phyloP scores from a whole-genome alignment of 2,888 invertebrate genomes.

The Poecilus cupreus region DNA sequence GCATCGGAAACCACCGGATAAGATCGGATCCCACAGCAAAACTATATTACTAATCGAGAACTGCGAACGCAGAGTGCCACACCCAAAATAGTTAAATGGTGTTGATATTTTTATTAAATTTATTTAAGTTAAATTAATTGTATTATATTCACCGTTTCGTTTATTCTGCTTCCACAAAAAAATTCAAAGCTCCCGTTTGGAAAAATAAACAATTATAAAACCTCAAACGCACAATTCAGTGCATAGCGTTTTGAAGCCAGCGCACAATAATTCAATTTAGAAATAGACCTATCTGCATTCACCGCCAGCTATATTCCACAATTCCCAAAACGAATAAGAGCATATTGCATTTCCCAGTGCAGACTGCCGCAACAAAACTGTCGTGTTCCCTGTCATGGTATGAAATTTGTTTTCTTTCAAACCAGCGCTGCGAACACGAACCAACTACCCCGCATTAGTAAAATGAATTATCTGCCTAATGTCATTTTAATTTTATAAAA shows the following conservation, averaged over 20 bases:
- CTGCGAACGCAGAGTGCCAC: too few species aligned
- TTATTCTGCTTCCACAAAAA: neutral
- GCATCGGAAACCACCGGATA: too few species aligned
- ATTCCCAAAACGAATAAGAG: slow-evolving; percentile 13
- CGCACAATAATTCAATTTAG: slow-evolving; percentile 32
- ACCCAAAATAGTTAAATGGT: too few species aligned
- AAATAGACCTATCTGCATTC: slow-evolving; percentile 26
- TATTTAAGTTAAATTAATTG: too few species aligned
- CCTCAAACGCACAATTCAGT: neutral
- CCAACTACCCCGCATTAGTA: neutral
- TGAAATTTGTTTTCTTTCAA: slow-evolving; percentile 37
- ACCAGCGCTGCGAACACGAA: neutral
- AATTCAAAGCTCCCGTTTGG: neutral
- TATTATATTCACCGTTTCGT: neutral
- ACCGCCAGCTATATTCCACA: neutral
- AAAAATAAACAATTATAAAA: slow-evolving; percentile 11
- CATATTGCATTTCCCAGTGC: slow-evolving; percentile 34
- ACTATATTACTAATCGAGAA: too few species aligned
- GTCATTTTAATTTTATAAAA: neutral
- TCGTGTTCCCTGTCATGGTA: slow-evolving; percentile 14
- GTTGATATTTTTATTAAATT: too few species aligned
- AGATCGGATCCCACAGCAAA: too few species aligned
- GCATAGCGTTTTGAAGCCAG: neutral
- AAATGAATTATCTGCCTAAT: slow-evolving; percentile 4
- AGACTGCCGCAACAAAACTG: neutral